A percentile compares a stretch with the other conserved stretches of the same genome.
Evolutionary conservation across 1,140 invertebrate species (phyloP).

Genomic region (Lamellibrachia luymesi): DNA sequence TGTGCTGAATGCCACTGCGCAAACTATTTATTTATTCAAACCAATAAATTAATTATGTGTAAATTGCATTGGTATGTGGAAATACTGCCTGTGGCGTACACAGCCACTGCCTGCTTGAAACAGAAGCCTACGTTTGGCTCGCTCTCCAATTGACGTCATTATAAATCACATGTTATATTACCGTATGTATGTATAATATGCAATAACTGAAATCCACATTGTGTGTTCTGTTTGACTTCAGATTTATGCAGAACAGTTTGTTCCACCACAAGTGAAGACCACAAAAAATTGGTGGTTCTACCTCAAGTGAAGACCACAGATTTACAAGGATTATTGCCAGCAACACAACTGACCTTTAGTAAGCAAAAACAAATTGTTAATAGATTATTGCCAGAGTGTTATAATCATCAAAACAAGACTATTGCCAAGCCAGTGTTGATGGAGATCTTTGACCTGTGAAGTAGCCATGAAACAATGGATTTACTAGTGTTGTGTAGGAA

Average conservation of each 20-base stretch:
- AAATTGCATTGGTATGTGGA: neutral
- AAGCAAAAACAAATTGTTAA: no score
- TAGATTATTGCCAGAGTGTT: neutral
- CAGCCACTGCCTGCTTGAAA: neutral
- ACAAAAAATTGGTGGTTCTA: neutral
- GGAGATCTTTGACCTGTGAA: neutral
- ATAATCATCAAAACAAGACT: neutral
- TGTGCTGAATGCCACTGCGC: neutral
- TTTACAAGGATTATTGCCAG: no score
- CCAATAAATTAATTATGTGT: neutral
- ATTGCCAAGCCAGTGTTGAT: neutral
- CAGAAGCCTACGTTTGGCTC: neutral
- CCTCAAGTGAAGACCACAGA: no score
- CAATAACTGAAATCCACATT: neutral
- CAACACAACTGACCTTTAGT: no score
- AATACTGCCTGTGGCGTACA: neutral
- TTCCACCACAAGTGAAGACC: neutral
- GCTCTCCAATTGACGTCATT: neutral
- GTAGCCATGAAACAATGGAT: neutral
- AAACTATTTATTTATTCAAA: conserved; percentile 6
- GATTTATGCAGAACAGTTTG: neutral
- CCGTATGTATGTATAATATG: neutral
- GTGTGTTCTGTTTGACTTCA: neutral
- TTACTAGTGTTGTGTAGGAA: neutral
- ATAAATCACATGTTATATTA: neutral